Evolutionary conservation across 1,140 invertebrate species (phyloP).

Genomic region (Drosophila sechellia): DNA sequence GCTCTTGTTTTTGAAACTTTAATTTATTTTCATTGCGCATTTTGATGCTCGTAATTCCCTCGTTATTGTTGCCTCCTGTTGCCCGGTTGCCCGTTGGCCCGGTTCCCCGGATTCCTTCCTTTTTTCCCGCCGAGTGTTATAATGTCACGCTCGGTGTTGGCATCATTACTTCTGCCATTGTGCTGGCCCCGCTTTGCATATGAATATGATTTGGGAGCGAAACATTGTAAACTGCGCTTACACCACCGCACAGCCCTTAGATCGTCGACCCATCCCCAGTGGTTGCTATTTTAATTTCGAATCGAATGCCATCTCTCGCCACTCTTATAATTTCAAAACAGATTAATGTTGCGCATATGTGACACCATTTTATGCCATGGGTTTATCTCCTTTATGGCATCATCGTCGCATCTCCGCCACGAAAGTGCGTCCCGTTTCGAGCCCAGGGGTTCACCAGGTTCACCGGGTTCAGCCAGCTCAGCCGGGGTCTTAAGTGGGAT

Average conservation of each 20-base stretch:
- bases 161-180: constrained; percentile 76
- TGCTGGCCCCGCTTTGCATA: constrained; percentile 70
- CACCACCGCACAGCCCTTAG: constrained; percentile 49
- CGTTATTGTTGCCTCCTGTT: constrained; percentile 80
- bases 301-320: constrained; percentile 50
- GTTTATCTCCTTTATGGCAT: constrained; percentile 81
- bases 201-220: constrained; percentile 75
- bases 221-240: constrained; percentile 77
- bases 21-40: constrained; percentile 84
- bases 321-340: constrained; percentile 82
- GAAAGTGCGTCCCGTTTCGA: constrained; percentile 22
- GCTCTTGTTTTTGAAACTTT: constrained; percentile 72
- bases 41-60: constrained; percentile 82
- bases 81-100: background rate
- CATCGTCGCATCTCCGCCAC: constrained; percentile 51
- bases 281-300: constrained; percentile 80
- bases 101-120: constrained; percentile 18
- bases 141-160: constrained; percentile 77
- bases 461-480: constrained; percentile 19
- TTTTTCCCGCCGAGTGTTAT: constrained; percentile 26
- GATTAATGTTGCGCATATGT: constrained; percentile 84
- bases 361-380: constrained; percentile 82
- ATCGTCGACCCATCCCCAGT: constrained; percentile 21
- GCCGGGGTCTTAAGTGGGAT: constrained; percentile 62
- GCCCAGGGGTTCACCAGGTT: constrained; percentile 39